Conservation (phyloP, 2,797 vertebrate genomes). For the Mico argentatus region DNA sequence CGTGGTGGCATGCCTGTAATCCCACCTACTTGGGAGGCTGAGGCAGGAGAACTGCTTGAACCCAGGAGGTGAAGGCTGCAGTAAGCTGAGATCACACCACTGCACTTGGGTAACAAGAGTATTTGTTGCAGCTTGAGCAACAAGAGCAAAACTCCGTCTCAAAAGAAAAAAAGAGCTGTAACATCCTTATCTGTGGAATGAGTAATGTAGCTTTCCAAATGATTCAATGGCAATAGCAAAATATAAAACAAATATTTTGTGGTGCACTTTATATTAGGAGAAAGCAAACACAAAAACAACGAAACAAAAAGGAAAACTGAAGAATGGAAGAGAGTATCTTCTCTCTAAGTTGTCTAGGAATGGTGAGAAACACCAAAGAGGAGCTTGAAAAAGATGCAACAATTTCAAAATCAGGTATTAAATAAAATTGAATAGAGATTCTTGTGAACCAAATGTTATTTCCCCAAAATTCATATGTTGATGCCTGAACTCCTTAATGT, state of each 20-base stretch:
- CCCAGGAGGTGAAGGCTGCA: no score
- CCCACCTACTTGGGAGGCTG: no score
- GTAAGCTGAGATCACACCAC: no score
- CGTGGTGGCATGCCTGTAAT: no score
- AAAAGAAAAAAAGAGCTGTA: background rate
- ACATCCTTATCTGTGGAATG: background rate
- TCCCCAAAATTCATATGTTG: background rate
- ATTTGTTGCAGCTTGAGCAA: no score
- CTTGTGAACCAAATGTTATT: background rate
- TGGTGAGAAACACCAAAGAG: background rate
- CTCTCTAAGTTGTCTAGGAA: background rate
- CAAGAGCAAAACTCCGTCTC: no score
- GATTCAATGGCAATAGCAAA: background rate
- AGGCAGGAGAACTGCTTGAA: no score
- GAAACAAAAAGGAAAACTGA: background rate
- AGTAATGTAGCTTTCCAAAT: background rate
- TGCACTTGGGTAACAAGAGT: no score
- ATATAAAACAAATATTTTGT: background rate
- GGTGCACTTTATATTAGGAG: background rate
- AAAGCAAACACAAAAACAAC: background rate
- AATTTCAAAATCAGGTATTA: background rate
- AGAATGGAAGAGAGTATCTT: background rate
- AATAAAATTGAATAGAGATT: background rate
- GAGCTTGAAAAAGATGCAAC: background rate
- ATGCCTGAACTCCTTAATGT: background rate